Evolutionary conservation across 2,888 invertebrate species (phyloP).

Genomic region (Buathra laborator): DNA sequence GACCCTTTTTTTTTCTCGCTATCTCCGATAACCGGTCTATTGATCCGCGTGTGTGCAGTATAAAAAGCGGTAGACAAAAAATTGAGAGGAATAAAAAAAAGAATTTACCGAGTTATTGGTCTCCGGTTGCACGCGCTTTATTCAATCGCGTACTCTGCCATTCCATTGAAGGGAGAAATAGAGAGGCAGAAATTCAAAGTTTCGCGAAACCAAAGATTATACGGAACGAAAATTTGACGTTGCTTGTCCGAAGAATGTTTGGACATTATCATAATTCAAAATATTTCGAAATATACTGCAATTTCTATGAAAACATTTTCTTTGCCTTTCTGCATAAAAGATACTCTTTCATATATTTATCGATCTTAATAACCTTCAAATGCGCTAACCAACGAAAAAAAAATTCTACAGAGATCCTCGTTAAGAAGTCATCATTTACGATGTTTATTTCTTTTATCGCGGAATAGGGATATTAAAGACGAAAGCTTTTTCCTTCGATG

Average conservation of each 20-base stretch:
- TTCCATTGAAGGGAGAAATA: neutral
- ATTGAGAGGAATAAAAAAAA: slow-evolving; percentile 20
- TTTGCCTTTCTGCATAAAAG: neutral
- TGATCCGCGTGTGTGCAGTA: slow-evolving; percentile 34
- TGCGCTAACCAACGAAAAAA: too few relatives aligned
- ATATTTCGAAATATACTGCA: neutral
- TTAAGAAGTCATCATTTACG: neutral
- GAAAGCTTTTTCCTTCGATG: neutral
- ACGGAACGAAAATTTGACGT: neutral
- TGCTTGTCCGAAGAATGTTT: neutral
- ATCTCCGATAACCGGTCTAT: slow-evolving; percentile 31
- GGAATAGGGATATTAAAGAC: neutral
- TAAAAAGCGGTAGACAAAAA: slow-evolving; percentile 49
- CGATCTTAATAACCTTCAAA: neutral
- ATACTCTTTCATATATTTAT: neutral
- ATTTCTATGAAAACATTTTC: neutral
- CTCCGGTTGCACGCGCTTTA: slow-evolving; percentile 32
- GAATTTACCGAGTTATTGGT: slow-evolving; percentile 36
- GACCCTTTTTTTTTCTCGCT: slow-evolving; percentile 11
- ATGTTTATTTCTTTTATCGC: neutral
- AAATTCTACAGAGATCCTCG: neutral
- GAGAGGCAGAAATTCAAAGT: neutral
- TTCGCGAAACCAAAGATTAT: neutral
- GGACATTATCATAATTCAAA: neutral
- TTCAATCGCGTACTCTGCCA: slow-evolving; percentile 52